A percentile compares a stretch with the other conserved stretches of the same genome.
These are phyloP conservation scores for Xiphophorus maculatus DNA, from an alignment of 2,113 vertebrate genomes.

Conservation along the genomic window DNA sequence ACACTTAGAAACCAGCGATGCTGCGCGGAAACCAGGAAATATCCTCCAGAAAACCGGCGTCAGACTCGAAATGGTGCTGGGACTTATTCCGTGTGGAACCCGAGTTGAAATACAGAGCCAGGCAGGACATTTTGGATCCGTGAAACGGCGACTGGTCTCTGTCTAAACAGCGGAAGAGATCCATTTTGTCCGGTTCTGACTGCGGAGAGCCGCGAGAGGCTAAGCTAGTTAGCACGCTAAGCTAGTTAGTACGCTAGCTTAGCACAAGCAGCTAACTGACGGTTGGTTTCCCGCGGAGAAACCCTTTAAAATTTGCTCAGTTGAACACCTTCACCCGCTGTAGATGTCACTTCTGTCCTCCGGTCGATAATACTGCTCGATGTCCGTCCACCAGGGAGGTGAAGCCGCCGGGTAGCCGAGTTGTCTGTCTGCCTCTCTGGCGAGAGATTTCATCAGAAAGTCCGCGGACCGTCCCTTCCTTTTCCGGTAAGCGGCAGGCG, in stretches of 20 bases:
- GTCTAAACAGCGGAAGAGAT: slow-evolving; percentile 20
- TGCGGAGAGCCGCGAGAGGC: background rate
- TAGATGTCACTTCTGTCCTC: no score
- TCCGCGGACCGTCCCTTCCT: slow-evolving; percentile 53
- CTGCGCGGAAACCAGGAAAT: slow-evolving; percentile 24
- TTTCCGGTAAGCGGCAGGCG: slow-evolving; percentile 22
- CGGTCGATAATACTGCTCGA: background rate
- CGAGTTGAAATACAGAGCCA: background rate
- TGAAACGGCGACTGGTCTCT: slow-evolving; percentile 7
- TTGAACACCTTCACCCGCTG: accelerated
- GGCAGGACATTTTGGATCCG: background rate
- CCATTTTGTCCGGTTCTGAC: slow-evolving; percentile 51
- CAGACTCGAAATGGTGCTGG: slow-evolving; percentile 33
- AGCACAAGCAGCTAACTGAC: slow-evolving; percentile 11
- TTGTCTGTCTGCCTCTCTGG: background rate
- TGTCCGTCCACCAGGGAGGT: background rate
- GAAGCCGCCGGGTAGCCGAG: background rate
- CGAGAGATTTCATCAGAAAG: slow-evolving; percentile 80
- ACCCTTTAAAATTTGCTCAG: background rate
- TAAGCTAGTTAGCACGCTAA: background rate
- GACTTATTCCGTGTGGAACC: slow-evolving; percentile 54
- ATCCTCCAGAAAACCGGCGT: slow-evolving; percentile 39
- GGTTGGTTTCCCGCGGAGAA: background rate
- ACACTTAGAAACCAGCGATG: background rate
- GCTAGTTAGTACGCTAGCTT: slow-evolving; percentile 27